Percentiles rank a stretch among this genome's conserved stretches.
Evolutionary conservation across 2,797 vertebrate genomes (phyloP).

Genomic region (Poeciliopsis presidionis): DNA sequence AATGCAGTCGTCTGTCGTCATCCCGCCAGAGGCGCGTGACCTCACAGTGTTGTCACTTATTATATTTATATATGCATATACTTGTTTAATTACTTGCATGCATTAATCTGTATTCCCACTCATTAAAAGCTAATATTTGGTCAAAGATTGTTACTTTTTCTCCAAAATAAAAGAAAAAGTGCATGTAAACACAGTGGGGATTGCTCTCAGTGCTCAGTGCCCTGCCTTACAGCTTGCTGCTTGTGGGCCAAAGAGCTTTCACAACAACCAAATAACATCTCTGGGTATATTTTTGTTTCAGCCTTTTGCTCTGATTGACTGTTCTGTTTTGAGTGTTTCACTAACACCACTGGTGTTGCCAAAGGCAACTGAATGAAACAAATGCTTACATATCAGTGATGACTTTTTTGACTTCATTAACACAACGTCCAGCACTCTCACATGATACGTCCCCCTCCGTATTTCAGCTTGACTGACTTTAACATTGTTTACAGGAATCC

Average conservation of each 20-base stretch:
- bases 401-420: not conserved
- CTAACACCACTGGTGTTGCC: not conserved
- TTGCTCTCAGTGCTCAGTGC: not conserved
- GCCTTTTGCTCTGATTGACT: not conserved
- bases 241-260: not conserved
- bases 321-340: not conserved
- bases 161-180: not conserved
- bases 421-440: not conserved
- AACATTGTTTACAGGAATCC: slow-evolving; percentile 28
- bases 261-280: not conserved
- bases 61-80: not conserved
- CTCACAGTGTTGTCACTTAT: slow-evolving; percentile 15
- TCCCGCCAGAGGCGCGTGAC: slow-evolving; percentile 21
- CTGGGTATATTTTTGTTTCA: not conserved
- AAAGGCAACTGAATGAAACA: not conserved
- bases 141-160: not conserved
- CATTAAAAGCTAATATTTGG: not conserved
- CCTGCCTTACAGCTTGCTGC: not conserved
- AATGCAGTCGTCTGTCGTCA: slow-evolving; percentile 50
- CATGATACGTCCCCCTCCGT: not conserved
- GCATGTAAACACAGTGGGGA: not conserved
- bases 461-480: slow-evolving; percentile 23
- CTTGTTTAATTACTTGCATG: not conserved
- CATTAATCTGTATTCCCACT: not conserved
- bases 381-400: not conserved